A percentile compares a stretch with the other conserved stretches of the same genome.
Conservation (phyloP, 2,888 invertebrate species). For the Fragum sueziense region DNA sequence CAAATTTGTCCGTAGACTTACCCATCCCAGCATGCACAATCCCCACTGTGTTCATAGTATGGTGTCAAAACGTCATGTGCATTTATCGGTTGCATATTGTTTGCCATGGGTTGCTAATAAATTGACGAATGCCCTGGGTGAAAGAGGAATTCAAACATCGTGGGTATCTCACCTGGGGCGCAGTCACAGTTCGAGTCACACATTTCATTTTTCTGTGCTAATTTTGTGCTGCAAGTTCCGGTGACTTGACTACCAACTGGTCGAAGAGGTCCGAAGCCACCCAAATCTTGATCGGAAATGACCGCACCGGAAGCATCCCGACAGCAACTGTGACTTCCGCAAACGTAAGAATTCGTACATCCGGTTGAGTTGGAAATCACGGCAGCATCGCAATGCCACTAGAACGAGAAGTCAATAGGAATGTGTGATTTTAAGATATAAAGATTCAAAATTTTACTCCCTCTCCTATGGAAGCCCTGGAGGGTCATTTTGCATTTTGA, state of each 20-base stretch:
- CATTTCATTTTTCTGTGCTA: slow-evolving; percentile 53
- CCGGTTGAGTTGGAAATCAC: neutral
- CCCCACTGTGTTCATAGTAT: too few species aligned
- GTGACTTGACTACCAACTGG: neutral
- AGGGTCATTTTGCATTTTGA: too few species aligned
- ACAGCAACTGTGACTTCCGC: slow-evolving; percentile 51
- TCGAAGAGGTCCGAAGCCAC: slow-evolving; percentile 42
- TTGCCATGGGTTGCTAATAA: neutral
- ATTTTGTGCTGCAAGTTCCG: slow-evolving; percentile 43
- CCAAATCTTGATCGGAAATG: slow-evolving; percentile 37
- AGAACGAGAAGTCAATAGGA: neutral
- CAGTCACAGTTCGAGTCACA: slow-evolving; percentile 53
- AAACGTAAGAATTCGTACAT: slow-evolving; percentile 28
- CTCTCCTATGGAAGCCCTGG: too few species aligned
- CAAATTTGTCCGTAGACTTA: too few species aligned
- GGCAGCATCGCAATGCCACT: neutral
- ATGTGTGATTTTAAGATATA: too few species aligned
- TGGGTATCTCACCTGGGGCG: slow-evolving; percentile 48
- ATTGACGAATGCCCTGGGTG: neutral
- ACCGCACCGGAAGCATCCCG: slow-evolving; percentile 30
- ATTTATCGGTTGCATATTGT: neutral
- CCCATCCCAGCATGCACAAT: too few species aligned
- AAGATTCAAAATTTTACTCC: too few species aligned
- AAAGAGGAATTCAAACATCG: neutral
- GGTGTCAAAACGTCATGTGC: too few species aligned